Percentiles rank a stretch among this genome's conserved stretches.
These are phyloP conservation scores for Leuctra nigra DNA, from an alignment of 2,888 invertebrate species.

Conservation along the genomic window DNA sequence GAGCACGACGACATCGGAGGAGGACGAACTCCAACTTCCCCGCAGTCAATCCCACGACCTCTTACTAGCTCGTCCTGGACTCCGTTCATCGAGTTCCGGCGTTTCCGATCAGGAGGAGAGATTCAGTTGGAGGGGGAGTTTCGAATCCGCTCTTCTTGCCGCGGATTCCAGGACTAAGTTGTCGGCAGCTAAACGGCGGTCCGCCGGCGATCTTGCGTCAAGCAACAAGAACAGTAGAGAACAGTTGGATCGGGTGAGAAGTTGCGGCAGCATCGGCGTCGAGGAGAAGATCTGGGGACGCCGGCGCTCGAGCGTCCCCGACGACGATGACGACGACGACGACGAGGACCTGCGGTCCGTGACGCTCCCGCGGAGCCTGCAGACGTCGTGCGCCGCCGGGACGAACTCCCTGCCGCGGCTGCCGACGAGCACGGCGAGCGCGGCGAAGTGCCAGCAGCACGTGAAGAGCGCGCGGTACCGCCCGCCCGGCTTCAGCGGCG, in stretches of 20 bases:
- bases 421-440: constrained; percentile 49
- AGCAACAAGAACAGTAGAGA: constrained; percentile 72
- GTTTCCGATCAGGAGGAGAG: constrained; percentile 61
- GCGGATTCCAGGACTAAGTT: constrained; percentile 78
- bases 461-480: constrained; percentile 84
- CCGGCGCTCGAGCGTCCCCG: constrained; percentile 53
- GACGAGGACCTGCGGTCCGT: constrained; percentile 42
- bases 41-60: constrained; percentile 80
- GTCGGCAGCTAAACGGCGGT: constrained; percentile 68
- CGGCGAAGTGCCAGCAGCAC: constrained; percentile 51
- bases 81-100: constrained; percentile 40
- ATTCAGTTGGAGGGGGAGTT: constrained; percentile 88
- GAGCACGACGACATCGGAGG: constrained; percentile 53
- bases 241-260: constrained; percentile 63
- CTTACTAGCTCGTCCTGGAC: constrained; percentile 46
- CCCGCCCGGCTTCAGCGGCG: constrained; percentile 75
- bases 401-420: constrained; percentile 75
- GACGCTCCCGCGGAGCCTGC: constrained; percentile 57
- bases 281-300: constrained; percentile 39
- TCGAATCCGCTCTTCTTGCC: constrained; percentile 83
- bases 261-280: constrained; percentile 73
- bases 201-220: constrained; percentile 75
- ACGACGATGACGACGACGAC: constrained; percentile 48
- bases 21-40: constrained; percentile 61
- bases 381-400: constrained; percentile 38